A percentile compares a stretch with the other conserved stretches of the same genome.
phyloP scores from a whole-genome alignment of 1,140 invertebrate species.

The Ridgeia piscesae region DNA sequence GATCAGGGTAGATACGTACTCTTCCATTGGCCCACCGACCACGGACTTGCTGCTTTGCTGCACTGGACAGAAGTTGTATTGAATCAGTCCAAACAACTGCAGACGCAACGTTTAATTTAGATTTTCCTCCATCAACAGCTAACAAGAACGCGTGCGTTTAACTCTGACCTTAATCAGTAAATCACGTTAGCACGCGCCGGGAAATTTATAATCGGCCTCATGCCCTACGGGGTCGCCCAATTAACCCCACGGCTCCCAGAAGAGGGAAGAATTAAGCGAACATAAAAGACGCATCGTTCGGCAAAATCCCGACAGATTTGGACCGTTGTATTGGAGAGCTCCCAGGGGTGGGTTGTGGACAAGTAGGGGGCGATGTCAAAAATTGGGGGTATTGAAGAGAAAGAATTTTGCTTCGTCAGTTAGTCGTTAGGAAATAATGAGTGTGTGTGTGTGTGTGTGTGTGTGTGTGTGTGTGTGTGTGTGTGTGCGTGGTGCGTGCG shows the following conservation, averaged over 20 bases:
- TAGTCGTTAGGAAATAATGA: not conserved
- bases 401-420: not conserved
- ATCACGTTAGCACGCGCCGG: not conserved
- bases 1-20: too few species aligned
- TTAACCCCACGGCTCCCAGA: not conserved
- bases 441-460: too few species aligned
- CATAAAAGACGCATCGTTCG: not conserved
- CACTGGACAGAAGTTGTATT: not conserved
- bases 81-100: not conserved
- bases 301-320: not conserved
- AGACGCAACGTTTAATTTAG: not conserved
- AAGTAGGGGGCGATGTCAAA: not conserved
- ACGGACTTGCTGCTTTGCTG: not conserved
- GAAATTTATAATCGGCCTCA: not conserved
- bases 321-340: not conserved
- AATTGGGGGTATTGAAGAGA: not conserved
- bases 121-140: not conserved
- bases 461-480: too few species aligned
- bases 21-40: too few species aligned
- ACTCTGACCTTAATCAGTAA: not conserved
- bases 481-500: too few species aligned
- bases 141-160: not conserved
- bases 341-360: too few species aligned
- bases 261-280: not conserved
- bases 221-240: not conserved